A percentile compares a stretch with the other conserved stretches of the same genome.
phyloP scores from a whole-genome alignment of 2,797 vertebrate species.

The Hemibagrus guttatus region DNA sequence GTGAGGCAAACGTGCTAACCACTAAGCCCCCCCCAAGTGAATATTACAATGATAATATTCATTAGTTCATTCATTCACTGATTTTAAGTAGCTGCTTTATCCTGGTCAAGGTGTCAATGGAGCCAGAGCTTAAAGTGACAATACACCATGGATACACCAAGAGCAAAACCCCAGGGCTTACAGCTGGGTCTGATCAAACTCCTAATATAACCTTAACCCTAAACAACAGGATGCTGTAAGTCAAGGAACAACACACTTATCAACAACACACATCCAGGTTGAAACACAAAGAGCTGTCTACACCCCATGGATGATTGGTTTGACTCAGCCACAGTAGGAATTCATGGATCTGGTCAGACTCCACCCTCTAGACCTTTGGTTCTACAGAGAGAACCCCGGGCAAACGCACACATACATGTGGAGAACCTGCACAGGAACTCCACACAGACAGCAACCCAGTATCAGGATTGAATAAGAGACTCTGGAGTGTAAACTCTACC shows the following conservation, averaged over 20 bases:
- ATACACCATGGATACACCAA: background rate
- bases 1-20: too few relatives aligned
- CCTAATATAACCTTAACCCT: background rate
- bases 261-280: background rate
- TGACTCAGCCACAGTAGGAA: background rate
- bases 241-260: background rate
- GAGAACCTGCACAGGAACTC: background rate
- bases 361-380: background rate
- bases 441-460: background rate
- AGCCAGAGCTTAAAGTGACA: background rate
- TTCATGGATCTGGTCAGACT: background rate
- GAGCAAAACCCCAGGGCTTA: background rate
- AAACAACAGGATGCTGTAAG: background rate
- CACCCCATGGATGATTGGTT: background rate
- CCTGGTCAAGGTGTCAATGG: background rate
- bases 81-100: background rate
- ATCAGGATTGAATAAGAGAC: background rate
- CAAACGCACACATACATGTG: background rate
- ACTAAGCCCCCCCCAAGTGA: too few relatives aligned
- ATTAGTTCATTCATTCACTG: background rate
- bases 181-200: background rate
- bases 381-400: background rate
- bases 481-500: background rate
- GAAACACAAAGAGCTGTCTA: background rate
- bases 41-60: background rate